These are phyloP conservation scores for Sardinella longiceps DNA, from an alignment of 2,797 vertebrate species.

Conservation along the genomic window DNA sequence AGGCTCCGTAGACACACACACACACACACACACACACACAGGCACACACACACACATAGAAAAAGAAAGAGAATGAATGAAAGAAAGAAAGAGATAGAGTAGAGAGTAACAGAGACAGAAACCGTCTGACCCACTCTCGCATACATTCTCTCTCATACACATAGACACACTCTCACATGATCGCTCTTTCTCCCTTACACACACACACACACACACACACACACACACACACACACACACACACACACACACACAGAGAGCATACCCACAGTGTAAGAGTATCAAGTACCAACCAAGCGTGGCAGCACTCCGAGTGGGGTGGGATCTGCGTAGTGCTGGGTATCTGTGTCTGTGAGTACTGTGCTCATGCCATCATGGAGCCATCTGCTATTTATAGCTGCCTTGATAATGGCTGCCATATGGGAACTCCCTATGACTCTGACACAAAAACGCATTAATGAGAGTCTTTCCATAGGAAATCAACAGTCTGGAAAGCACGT, in stretches of 20 bases:
- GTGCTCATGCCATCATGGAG: conserved; percentile 4
- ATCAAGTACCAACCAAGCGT: conserved; percentile 1
- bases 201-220: neutral
- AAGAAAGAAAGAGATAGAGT: neutral
- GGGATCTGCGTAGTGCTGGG: neutral
- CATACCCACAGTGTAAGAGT: neutral
- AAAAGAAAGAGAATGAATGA: no score
- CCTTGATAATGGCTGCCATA: neutral
- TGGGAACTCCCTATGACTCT: neutral
- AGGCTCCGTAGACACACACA: neutral
- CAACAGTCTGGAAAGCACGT: neutral
- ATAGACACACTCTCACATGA: neutral
- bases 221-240: conserved; percentile 12
- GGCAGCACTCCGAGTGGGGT: neutral
- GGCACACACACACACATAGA: neutral
- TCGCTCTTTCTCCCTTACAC: neutral
- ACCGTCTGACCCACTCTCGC: neutral
- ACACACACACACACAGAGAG: neutral
- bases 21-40: neutral
- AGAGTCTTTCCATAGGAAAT: conserved; percentile 9
- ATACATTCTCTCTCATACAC: neutral
- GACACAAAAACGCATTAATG: conserved; percentile 6
- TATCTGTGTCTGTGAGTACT: neutral
- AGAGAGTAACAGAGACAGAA: neutral
- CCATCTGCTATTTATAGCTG: conserved; percentile 18